Conservation (phyloP, 2,797 vertebrate genomes). For the Pseudochirops cupreus region DNA sequence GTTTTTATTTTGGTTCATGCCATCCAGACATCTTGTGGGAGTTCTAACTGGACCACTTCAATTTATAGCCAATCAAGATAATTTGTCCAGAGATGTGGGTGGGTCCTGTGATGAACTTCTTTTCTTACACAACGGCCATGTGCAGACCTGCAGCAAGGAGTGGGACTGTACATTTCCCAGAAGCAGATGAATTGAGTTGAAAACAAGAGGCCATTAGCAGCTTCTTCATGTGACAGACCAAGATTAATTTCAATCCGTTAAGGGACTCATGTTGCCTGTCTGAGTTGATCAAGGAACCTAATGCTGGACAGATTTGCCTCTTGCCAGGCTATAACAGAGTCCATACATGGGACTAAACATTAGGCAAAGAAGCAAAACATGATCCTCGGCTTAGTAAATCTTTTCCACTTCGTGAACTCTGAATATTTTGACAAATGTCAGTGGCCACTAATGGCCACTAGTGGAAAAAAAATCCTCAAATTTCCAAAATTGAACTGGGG, state of each 20-base stretch:
- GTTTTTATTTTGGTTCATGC: neutral
- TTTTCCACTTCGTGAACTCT: neutral
- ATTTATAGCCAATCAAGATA: neutral
- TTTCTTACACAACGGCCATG: conserved; percentile 73
- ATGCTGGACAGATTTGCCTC: neutral
- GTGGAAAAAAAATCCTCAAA: neutral
- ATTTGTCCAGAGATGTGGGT: neutral
- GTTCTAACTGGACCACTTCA: neutral
- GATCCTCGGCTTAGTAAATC: neutral
- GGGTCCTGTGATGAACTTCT: neutral
- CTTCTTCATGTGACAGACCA: conserved; percentile 58
- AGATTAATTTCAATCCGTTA: neutral
- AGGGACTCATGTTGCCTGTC: neutral
- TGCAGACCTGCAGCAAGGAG: conserved; percentile 68
- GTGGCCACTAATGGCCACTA: neutral
- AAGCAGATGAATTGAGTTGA: conserved; percentile 58
- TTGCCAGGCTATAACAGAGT: neutral
- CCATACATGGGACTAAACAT: neutral
- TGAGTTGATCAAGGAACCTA: neutral
- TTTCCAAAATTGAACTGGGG: neutral
- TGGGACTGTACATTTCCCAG: conserved; percentile 75
- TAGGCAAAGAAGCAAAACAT: neutral
- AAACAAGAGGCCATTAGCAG: neutral
- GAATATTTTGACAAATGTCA: neutral
- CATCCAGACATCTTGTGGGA: neutral